Conservation (phyloP, 2,113 vertebrate genomes). For the Hemibagrus wyckioides region DNA sequence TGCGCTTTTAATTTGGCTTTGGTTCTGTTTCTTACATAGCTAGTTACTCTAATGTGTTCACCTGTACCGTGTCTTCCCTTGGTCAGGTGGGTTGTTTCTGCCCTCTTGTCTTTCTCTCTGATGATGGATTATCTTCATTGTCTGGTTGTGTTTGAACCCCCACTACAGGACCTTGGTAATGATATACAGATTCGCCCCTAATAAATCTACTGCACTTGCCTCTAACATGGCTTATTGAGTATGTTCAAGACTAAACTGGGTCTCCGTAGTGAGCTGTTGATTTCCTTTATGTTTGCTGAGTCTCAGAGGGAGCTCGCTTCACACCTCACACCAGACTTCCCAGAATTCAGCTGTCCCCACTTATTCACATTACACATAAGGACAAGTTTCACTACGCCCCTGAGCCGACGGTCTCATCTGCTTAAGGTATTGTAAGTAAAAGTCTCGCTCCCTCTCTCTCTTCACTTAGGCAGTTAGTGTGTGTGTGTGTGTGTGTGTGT, state of each 20-base stretch:
- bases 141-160: not conserved
- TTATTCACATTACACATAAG: not conserved
- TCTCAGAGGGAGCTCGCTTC: not conserved
- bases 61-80: not conserved
- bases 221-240: not conserved
- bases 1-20: no score
- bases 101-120: not conserved
- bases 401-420: not conserved
- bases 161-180: not conserved
- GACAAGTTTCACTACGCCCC: not conserved
- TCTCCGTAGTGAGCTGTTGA: not conserved
- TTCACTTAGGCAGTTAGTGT: not conserved
- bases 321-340: not conserved
- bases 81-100: not conserved
- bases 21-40: no score
- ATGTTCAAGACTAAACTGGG: not conserved
- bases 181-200: not conserved
- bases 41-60: not conserved
- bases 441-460: not conserved
- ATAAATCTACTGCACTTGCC: not conserved
- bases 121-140: not conserved
- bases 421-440: not conserved
- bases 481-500: slow-evolving; percentile 21
- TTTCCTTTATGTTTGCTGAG: not conserved
- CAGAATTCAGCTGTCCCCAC: not conserved